Conservation (phyloP, 2,797 vertebrate species). For the Fundulus diaphanus region DNA sequence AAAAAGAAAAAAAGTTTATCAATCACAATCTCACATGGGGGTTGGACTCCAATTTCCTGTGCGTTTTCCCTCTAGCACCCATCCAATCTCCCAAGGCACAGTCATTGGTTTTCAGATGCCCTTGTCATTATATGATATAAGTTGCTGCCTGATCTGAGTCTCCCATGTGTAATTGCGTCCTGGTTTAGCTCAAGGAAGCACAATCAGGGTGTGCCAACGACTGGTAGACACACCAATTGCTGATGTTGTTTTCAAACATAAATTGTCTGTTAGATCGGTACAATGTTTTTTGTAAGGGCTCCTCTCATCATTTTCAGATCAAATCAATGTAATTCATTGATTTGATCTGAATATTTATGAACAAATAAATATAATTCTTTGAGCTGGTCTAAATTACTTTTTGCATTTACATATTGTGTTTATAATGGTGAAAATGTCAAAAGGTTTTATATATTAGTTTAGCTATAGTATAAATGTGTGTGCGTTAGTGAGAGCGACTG, state of each 20-base stretch:
- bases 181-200: background rate
- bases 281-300: background rate
- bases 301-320: background rate
- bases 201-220: background rate
- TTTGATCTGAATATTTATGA: background rate
- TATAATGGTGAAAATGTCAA: background rate
- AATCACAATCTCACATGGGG: background rate
- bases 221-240: background rate
- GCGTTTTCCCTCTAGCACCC: slow-evolving; percentile 1
- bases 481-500: too few relatives aligned
- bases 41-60: background rate
- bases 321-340: background rate
- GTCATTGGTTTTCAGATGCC: background rate
- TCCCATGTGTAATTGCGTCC: background rate
- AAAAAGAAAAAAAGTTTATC: background rate
- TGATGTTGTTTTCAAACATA: background rate
- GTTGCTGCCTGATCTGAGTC: background rate
- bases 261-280: background rate
- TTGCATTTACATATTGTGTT: background rate
- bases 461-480: too few relatives aligned
- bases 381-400: background rate
- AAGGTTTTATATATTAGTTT: background rate
- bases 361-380: background rate
- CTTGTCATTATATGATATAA: background rate
- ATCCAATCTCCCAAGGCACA: background rate